Conservation (phyloP, 2,888 invertebrate genomes). For the Andrena dorsata region DNA sequence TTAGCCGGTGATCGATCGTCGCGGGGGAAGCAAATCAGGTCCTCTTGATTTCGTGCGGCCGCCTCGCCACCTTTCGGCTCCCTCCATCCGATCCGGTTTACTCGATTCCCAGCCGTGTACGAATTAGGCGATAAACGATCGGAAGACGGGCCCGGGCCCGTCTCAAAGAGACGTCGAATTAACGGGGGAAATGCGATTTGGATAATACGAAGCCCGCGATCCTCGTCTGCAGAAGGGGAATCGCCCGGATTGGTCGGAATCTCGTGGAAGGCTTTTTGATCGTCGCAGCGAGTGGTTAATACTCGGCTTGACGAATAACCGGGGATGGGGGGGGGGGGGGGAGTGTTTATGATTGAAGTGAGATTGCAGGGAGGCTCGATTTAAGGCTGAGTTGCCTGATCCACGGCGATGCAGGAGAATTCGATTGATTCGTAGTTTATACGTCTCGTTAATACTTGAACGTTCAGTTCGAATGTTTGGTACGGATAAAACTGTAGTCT, state of each 20-base stretch:
- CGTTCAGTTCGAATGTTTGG: too few species aligned
- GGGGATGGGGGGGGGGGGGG: background rate
- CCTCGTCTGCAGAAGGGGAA: background rate
- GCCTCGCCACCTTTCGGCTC: conserved; percentile 29
- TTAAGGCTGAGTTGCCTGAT: background rate
- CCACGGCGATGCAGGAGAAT: too few species aligned
- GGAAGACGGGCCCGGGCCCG: background rate
- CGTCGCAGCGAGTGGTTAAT: conserved; percentile 20
- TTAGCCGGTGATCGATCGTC: conserved; percentile 69
- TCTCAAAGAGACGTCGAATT: conserved; percentile 29
- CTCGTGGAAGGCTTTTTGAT: conserved; percentile 1
- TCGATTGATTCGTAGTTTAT: too few species aligned
- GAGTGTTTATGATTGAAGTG: background rate
- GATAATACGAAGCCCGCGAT: conserved; percentile 19
- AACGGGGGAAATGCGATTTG: conserved; percentile 36
- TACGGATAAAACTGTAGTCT: too few species aligned
- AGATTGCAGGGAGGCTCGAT: background rate
- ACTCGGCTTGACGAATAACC: background rate
- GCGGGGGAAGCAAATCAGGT: conserved; percentile 63
- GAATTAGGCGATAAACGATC: conserved; percentile 57
- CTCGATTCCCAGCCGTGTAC: conserved; percentile 30
- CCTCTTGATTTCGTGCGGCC: conserved; percentile 35
- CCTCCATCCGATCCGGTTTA: conserved; percentile 16
- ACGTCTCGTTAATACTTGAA: too few species aligned
- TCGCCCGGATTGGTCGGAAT: background rate